phyloP scores from a whole-genome alignment of 2,888 invertebrate genomes.

The Drosophila ezoana region DNA sequence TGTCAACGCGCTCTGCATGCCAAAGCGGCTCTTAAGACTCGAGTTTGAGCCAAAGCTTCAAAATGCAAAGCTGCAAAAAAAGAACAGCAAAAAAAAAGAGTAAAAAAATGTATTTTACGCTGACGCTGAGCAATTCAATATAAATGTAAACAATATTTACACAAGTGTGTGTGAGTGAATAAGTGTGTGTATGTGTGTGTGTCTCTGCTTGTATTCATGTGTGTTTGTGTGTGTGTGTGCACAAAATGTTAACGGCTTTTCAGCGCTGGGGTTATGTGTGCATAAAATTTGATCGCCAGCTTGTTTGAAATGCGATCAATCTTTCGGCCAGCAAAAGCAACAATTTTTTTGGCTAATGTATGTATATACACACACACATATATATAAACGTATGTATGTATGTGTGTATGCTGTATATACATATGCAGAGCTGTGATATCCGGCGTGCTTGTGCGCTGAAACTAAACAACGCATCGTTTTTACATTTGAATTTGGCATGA shows the following conservation, averaged over 20 bases:
- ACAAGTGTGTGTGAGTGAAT: conserved; percentile 1
- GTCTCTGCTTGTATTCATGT: neutral
- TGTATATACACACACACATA: neutral
- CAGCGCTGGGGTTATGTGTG: conserved; percentile 32
- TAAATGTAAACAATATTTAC: conserved; percentile 43
- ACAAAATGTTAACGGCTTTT: conserved; percentile 60
- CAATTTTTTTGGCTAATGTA: conserved; percentile 20
- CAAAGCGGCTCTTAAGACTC: neutral
- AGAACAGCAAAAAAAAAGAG: conserved; percentile 21
- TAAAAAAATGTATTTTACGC: conserved; percentile 26
- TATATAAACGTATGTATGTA: neutral
- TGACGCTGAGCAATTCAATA: conserved; percentile 49
- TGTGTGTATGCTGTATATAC: conserved; percentile 1
- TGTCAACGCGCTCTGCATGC: conserved; percentile 24
- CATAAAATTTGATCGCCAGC: conserved; percentile 53
- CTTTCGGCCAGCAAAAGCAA: conserved; percentile 45
- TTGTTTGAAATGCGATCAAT: conserved; percentile 65
- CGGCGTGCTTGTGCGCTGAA: conserved; percentile 46
- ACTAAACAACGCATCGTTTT: conserved; percentile 67
- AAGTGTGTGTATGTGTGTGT: neutral
- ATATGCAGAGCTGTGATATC: conserved; percentile 37
- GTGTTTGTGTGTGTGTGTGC: conserved; percentile 29
- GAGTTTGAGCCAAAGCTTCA: neutral
- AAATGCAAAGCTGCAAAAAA: conserved; percentile 6
- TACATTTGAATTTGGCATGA: conserved; percentile 68